phyloP scores from a whole-genome alignment of 2,888 invertebrate genomes.

The Orthosia gracilis region DNA sequence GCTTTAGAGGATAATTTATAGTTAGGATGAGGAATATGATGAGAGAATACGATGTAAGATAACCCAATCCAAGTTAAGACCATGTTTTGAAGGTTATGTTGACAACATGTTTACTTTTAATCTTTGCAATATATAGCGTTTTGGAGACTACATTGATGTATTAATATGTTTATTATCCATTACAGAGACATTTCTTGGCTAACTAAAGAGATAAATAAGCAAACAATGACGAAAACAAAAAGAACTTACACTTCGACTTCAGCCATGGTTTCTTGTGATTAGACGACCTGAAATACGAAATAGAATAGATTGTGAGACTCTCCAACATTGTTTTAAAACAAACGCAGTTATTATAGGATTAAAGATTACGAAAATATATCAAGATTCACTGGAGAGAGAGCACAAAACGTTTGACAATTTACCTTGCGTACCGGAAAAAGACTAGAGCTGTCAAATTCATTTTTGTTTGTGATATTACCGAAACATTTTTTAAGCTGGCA shows the following conservation, averaged over 20 bases:
- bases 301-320: slow-evolving; percentile 75
- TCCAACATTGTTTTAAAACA: slow-evolving; percentile 68
- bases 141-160: background rate
- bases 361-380: slow-evolving; percentile 80
- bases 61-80: no score
- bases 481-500: slow-evolving; percentile 39
- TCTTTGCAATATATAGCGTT: background rate
- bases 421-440: slow-evolving; percentile 90
- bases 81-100: slow-evolving; percentile 82
- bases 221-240: slow-evolving; percentile 66
- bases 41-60: background rate
- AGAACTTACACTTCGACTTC: slow-evolving; percentile 95
- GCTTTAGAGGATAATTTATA: rapidly evolving
- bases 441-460: slow-evolving; percentile 72
- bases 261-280: slow-evolving; percentile 92
- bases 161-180: no score
- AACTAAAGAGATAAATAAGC: background rate
- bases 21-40: background rate
- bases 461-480: slow-evolving; percentile 40
- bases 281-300: slow-evolving; percentile 88
- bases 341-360: slow-evolving; percentile 64
- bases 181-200: background rate
- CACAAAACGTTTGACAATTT: slow-evolving; percentile 87
- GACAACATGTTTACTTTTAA: slow-evolving; percentile 74
- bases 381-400: slow-evolving; percentile 81